A percentile compares a stretch with the other conserved stretches of the same genome.
Evolutionary conservation across 2,797 vertebrate species (phyloP).

Genomic region (Liasis olivaceus): DNA sequence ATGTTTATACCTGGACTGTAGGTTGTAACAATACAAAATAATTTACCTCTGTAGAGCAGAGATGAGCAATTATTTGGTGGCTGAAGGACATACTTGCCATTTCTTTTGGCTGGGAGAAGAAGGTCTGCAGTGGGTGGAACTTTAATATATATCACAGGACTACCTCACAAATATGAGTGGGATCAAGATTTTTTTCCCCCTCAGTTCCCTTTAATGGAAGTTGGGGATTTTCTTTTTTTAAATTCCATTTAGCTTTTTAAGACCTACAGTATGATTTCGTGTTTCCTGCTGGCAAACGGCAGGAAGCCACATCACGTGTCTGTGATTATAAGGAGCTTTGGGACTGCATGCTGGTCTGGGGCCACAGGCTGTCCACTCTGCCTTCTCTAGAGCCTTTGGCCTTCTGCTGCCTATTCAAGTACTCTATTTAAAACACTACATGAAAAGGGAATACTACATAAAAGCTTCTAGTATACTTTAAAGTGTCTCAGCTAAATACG

Average conservation of each 20-base stretch:
- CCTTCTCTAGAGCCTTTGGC: background rate
- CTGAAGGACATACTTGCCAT: background rate
- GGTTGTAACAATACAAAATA: background rate
- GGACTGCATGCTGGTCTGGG: background rate
- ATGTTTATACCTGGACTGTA: background rate
- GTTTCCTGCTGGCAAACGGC: background rate
- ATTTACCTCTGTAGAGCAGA: background rate
- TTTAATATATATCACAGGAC: background rate
- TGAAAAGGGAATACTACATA: background rate
- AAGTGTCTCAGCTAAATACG: background rate
- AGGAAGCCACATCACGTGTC: background rate
- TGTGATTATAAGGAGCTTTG: background rate
- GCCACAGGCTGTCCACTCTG: background rate
- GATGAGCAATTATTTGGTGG: background rate
- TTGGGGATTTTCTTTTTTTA: background rate
- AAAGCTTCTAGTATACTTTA: background rate
- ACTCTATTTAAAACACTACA: rapidly evolving
- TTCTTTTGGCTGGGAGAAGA: background rate
- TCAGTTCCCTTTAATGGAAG: background rate
- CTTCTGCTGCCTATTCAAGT: background rate
- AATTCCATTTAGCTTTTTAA: background rate
- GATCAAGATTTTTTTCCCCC: background rate
- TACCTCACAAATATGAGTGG: background rate
- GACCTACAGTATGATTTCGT: background rate
- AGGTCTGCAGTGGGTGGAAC: background rate